phyloP scores from a whole-genome alignment of 2,888 invertebrate genomes.

The Sphaerophoria taeniata region DNA sequence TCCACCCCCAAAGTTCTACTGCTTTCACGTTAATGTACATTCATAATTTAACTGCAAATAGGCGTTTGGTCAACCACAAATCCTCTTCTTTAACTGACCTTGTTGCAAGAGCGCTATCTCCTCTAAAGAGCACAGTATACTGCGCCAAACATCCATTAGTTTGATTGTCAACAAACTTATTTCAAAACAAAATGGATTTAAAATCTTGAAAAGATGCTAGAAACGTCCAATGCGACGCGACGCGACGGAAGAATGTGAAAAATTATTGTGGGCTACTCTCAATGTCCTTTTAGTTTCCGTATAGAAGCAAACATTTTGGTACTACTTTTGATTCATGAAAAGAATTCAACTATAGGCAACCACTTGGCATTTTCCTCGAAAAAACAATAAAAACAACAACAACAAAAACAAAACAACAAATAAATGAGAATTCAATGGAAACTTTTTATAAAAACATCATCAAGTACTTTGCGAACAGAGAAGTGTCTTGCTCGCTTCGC shows the following conservation, averaged over 20 bases:
- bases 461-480: constrained; percentile 37
- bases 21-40: no score
- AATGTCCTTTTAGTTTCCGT: constrained; percentile 17
- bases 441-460: constrained; percentile 55
- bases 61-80: constrained; percentile 53
- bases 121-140: constrained; percentile 35
- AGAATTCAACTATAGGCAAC: constrained; percentile 65
- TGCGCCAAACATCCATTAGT: constrained; percentile 70
- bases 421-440: constrained; percentile 56
- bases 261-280: constrained; percentile 37
- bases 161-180: constrained; percentile 71
- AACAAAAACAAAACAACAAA: constrained; percentile 26
- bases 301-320: constrained; percentile 16
- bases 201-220: constrained; percentile 16
- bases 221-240: not conserved
- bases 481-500: constrained; percentile 15
- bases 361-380: constrained; percentile 6
- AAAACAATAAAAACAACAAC: not conserved
- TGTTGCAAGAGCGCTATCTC: constrained; percentile 46
- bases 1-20: no score
- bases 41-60: no score
- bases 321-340: constrained; percentile 57
- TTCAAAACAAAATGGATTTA: constrained; percentile 45
- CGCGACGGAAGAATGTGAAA: constrained; percentile 23
- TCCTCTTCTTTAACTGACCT: constrained; percentile 33